Evolutionary conservation across 2,888 invertebrate species (phyloP), one percentile per base, ranked within the genome.

Genomic region (Andrena flavipes): DNA sequence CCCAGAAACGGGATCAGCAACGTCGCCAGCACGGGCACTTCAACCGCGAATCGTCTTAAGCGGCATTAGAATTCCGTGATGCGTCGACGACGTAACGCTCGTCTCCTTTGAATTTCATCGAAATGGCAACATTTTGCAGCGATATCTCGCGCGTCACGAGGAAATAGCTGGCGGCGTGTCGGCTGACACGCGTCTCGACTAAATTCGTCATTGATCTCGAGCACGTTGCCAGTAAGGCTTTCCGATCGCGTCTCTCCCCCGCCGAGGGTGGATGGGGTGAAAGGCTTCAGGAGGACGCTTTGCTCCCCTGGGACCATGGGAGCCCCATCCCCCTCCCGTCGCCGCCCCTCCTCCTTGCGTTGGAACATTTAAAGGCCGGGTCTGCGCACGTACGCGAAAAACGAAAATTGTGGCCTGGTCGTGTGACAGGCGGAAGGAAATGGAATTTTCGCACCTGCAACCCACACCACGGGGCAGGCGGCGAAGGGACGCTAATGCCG

Each of bases 401-500:
- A 87, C 81, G 85, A 90, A 89, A 90, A 87, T 88, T 86, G 85
- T 76, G 87, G 81, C 82, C 84, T 80, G 80, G 84, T 74, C 74
- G 84, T 83, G 87, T 85, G 89, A 86, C 84, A 86, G 85, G 86
- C 85, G 86, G 82, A 87, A 88, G 90, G 89, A 92, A 92, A 92
- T 92, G 90, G 91, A 91, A 90, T 91, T 92, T 91, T 90, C 88
- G 86, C 91, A 91, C 91, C 89, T 91, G 91, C 87, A 89, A 80
- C 87, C 87, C 84, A 71, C 77, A 83, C 74, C 63, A 60, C 29
- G 10, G 56, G 63, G 33, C 49, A 54, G 65, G 54, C 64, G 60
- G 29, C 65, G 70, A 59, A 56, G 84, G 77, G 72, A 72, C 84
- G 84, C 82, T 90, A 90, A 85, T 74, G 80, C 82, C 82, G 59